Percentiles rank a stretch among this genome's conserved stretches.
phyloP scores from a whole-genome alignment of 2,888 invertebrate genomes.

The Brachylomia viminalis region DNA sequence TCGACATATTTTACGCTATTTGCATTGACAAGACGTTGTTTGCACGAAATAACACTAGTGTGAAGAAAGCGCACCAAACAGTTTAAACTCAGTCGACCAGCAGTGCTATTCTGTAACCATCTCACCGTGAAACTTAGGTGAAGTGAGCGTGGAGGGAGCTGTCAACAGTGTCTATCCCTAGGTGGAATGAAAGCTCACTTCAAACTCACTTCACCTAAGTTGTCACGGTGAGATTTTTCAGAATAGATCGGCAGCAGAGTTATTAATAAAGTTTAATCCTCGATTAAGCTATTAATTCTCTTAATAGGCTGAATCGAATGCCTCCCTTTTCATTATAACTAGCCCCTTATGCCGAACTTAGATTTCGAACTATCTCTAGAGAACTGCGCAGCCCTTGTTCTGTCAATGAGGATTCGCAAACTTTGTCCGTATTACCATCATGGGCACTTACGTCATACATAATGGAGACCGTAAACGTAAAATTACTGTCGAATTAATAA shows the following conservation, averaged over 20 bases:
- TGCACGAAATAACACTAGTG: not conserved
- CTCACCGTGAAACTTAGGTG: too few relatives aligned
- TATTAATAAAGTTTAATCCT: conserved; percentile 51
- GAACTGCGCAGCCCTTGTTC: conserved; percentile 5
- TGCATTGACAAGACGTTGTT: not conserved
- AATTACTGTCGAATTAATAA: not conserved
- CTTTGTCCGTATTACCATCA: conserved; percentile 30
- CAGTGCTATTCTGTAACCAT: conserved; percentile 31
- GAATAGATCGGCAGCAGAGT: too few relatives aligned
- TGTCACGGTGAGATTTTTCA: too few relatives aligned
- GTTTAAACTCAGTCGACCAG: not conserved
- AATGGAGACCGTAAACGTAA: conserved; percentile 4
- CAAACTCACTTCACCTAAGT: too few relatives aligned
- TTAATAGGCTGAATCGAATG: conserved; percentile 41
- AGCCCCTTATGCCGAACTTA: conserved; percentile 10
- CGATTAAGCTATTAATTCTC: conserved; percentile 55
- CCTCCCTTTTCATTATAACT: conserved; percentile 39
- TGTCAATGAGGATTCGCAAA: conserved; percentile 30
- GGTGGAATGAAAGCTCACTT: too few relatives aligned
- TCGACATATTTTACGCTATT: not conserved
- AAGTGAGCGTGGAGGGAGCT: too few relatives aligned
- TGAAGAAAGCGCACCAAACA: not conserved
- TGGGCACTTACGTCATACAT: not conserved
- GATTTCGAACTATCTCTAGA: conserved; percentile 25
- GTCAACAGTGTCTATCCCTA: too few relatives aligned